Evolutionary conservation across 2,888 invertebrate species (phyloP), one percentile per base, ranked within the genome.

Genomic region (Agrilus cyanescens): DNA sequence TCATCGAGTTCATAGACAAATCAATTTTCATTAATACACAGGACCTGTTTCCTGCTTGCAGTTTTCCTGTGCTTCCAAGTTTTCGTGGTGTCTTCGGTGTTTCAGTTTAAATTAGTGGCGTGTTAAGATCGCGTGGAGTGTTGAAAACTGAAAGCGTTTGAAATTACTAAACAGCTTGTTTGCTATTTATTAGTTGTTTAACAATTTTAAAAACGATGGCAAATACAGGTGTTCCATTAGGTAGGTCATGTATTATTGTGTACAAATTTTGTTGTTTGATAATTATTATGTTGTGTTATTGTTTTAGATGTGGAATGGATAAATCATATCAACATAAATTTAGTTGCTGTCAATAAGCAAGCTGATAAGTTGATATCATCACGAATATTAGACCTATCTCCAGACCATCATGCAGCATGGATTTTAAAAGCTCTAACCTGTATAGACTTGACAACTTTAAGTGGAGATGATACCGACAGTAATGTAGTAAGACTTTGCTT

Each of bases 371-470:
- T 80, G 14, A 63, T 69, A 18, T 57, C 62, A 2, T 60, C 58
- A 4, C 58, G 68, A 50, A 53, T 56, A 16, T 57, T 78, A 12
- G 60, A 63, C 38, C 63, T 67, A 25, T n/a, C n/a, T n/a, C n/a
- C 8, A 25, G 66, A 69, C 32, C 46, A 78, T 60, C 76, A 79
- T 63, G 74, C 77, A 32, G 76, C 77, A 10, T 90, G 87, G 86
- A 71, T 95, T 12, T 58, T 91, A 16, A 80, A 82, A 60, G 86
- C 91, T 1, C 71, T 96, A 6, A 79, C 82, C 29, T 76, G 87
- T 43, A 89, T 95, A 48, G 97, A 98, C 67, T 72, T 98, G 50
- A 98, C 97, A 1, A 94, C 94, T 2, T 71, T 98, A 39, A 76
- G 85, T 38, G 93, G 91, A 32, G 82, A 85, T 66, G 87, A 87